phyloP scores from a whole-genome alignment of 2,113 vertebrate species.

The Crotalus tigris region DNA sequence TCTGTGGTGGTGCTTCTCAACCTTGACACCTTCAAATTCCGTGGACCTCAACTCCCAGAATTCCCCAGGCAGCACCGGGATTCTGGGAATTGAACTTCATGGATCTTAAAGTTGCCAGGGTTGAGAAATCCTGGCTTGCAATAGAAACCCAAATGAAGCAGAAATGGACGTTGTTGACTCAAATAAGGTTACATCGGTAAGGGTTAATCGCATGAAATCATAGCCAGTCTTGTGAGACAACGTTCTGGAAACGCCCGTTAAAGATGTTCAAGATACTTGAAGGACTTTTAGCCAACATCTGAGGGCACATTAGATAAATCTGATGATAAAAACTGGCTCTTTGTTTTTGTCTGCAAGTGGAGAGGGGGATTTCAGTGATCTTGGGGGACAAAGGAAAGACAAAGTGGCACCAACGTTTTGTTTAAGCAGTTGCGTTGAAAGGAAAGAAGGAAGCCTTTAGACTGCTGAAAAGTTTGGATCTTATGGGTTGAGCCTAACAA shows the following conservation, averaged over 20 bases:
- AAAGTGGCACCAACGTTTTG: not conserved
- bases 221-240: no score
- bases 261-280: not conserved
- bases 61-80: not conserved
- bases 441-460: not conserved
- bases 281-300: not conserved
- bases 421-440: not conserved
- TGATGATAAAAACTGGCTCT: not conserved
- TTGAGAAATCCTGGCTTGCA: not conserved
- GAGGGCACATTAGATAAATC: not conserved
- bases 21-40: not conserved
- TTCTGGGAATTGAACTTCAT: not conserved
- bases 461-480: conserved; percentile 6
- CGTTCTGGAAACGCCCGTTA: not conserved
- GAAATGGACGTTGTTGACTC: not conserved
- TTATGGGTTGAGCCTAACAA: conserved; percentile 16
- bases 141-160: not conserved
- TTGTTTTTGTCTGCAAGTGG: not conserved
- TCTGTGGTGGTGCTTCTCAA: not conserved
- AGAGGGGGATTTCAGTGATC: not conserved
- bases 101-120: not conserved
- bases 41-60: not conserved
- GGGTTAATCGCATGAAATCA: no score
- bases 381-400: not conserved
- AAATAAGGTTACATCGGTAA: not conserved